A percentile compares a stretch with the other conserved stretches of the same genome.
phyloP scores from a whole-genome alignment of 2,797 vertebrate genomes.

The Gymnocypris eckloni region DNA sequence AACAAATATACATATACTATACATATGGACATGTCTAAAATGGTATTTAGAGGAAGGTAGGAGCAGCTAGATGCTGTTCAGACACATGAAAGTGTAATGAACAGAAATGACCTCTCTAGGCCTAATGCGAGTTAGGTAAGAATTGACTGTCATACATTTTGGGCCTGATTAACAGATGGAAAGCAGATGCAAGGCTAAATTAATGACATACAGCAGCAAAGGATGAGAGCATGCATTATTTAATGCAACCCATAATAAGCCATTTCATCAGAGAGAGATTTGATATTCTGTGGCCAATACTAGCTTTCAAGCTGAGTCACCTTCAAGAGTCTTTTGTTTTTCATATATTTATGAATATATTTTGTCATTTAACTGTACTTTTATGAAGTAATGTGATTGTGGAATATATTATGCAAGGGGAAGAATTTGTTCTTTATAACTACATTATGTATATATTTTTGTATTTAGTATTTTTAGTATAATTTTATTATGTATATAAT shows the following conservation, averaged over 20 bases:
- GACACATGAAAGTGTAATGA: not conserved
- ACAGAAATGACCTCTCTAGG: not conserved
- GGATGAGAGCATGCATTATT: not conserved
- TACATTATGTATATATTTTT: not conserved
- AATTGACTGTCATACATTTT: conserved; percentile 1
- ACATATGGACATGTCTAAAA: not conserved
- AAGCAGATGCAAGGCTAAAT: conserved; percentile 26
- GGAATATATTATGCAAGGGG: not conserved
- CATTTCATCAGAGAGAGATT: conserved; percentile 15
- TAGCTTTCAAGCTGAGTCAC: not conserved
- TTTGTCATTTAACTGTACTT: not conserved
- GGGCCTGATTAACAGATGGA: conserved; percentile 27
- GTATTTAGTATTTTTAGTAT: too few relatives aligned
- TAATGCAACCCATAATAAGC: not conserved
- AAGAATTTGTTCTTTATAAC: not conserved
- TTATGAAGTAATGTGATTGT: not conserved
- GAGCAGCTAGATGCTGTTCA: not conserved
- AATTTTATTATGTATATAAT: not conserved
- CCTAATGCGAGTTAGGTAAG: conserved; percentile 12
- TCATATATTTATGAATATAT: not conserved
- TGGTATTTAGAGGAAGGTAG: not conserved
- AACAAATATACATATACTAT: not conserved
- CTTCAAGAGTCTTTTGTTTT: not conserved
- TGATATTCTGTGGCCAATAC: not conserved
- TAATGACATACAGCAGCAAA: conserved; percentile 10